phyloP scores from a whole-genome alignment of 2,113 vertebrate genomes.

The Malaclemys terrapin region DNA sequence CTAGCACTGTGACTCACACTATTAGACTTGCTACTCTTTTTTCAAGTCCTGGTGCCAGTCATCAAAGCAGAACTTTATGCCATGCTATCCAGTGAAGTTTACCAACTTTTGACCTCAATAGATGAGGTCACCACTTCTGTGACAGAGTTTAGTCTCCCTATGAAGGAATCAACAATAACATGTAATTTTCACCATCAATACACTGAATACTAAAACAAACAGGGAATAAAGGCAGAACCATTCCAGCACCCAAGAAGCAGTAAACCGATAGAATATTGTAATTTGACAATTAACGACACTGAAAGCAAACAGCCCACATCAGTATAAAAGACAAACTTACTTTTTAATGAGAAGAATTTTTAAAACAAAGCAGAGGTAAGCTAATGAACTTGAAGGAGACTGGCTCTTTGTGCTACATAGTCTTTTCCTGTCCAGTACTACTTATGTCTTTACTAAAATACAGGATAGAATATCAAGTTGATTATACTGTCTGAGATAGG shows the following conservation, averaged over 20 bases:
- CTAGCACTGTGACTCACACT: constrained; percentile 60
- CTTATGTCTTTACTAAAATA: neutral
- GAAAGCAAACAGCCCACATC: constrained; percentile 24
- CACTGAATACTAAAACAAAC: constrained; percentile 43
- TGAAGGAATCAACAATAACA: constrained; percentile 58
- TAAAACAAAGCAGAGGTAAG: neutral
- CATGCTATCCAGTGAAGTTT: constrained; percentile 36
- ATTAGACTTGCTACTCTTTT: constrained; percentile 58
- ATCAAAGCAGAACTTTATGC: constrained; percentile 22
- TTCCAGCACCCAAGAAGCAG: neutral
- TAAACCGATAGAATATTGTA: neutral
- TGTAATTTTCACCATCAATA: constrained; percentile 68
- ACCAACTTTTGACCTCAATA: constrained; percentile 62
- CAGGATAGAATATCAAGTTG: neutral
- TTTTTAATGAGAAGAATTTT: neutral
- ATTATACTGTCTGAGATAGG: neutral
- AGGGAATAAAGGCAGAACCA: neutral
- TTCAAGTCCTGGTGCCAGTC: constrained; percentile 53
- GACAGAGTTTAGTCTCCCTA: neutral
- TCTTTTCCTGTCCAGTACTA: neutral
- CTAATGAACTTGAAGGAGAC: neutral
- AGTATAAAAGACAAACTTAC: neutral
- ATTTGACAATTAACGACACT: constrained; percentile 31
- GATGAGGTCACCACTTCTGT: constrained; percentile 33
- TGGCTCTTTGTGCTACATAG: accelerated